Evolutionary conservation across 2,797 vertebrate genomes (phyloP), one percentile per base, ranked within the genome.

Genomic region (Enoplosus armatus): DNA sequence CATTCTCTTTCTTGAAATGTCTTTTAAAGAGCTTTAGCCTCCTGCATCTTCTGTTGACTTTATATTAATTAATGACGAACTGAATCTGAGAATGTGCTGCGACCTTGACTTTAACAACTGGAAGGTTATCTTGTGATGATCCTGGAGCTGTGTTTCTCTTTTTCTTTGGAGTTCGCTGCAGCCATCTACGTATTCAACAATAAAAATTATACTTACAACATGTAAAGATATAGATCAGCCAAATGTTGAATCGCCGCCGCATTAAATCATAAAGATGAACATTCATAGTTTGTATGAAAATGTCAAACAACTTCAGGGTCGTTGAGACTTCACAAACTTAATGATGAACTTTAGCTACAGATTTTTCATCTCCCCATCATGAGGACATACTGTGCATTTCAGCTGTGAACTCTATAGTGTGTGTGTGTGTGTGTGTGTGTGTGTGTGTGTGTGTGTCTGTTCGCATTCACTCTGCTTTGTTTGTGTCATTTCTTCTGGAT

Each of bases 31-130:
- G 47, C 22, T 48, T 16, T 43, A 12, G 27, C 33, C 27, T 5
- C 4, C 26, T 14, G 18, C 41, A 4, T 60, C 58, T 26, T 39
- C 7, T 29, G 15, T 26, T 39, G 12, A 5, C 63, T 10, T 35
- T 6, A 16, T 22, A 45, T 22, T 37, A 3, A 39, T 27, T 26
- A 37, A 26, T 1, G 37, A 29, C 5, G 1, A 5, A 29, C 37
- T 33, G 22, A 70, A 26, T 48, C 22, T 35, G 53, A 18, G 14
- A n/a, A 54, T 54, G 50, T 67, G 48, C 65, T 41, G 51, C 37
- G 31, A 6, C 53, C 39, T 16, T 11, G 29, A 70, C n/a, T 70
- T 48, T 26, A 8, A 26, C 5, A 48, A 33, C 54, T 22, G 29
- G 14, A 8, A 18, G 20, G 26, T 56, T 31, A 11, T 59, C 31